Conservation (phyloP, 2,113 vertebrate species). For the Agapornis roseicollis region DNA sequence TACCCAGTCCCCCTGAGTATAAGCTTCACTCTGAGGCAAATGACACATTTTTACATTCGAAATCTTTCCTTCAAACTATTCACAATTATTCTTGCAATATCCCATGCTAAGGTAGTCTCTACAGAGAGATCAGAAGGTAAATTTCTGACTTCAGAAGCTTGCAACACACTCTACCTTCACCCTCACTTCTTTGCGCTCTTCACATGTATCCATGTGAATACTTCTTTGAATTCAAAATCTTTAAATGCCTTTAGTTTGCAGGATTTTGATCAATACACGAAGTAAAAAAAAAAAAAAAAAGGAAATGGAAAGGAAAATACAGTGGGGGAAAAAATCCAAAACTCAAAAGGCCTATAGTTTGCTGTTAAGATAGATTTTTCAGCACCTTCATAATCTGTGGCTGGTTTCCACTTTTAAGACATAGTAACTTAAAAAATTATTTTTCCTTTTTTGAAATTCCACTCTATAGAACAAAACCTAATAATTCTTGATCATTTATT, state of each 20-base stretch:
- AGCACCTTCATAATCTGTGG: neutral
- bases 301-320: neutral
- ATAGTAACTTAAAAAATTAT: neutral
- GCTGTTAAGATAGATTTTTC: neutral
- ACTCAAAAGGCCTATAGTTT: neutral
- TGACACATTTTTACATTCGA: constrained; percentile 50
- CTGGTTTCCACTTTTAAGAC: neutral
- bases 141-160: neutral
- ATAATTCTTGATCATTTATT: constrained; percentile 27
- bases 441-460: neutral
- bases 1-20: neutral
- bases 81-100: neutral
- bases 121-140: neutral
- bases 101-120: neutral
- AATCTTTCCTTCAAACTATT: constrained; percentile 19
- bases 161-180: neutral
- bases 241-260: neutral
- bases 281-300: neutral
- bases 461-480: neutral
- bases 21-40: constrained; percentile 31
- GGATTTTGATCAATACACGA: neutral
- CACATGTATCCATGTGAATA: neutral
- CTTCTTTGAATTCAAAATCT: constrained; percentile 20
- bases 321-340: neutral
- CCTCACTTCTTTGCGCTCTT: neutral